These are phyloP conservation scores for Tringa solitaria DNA, from an alignment of 2,113 vertebrate species.

Conservation along the genomic window DNA sequence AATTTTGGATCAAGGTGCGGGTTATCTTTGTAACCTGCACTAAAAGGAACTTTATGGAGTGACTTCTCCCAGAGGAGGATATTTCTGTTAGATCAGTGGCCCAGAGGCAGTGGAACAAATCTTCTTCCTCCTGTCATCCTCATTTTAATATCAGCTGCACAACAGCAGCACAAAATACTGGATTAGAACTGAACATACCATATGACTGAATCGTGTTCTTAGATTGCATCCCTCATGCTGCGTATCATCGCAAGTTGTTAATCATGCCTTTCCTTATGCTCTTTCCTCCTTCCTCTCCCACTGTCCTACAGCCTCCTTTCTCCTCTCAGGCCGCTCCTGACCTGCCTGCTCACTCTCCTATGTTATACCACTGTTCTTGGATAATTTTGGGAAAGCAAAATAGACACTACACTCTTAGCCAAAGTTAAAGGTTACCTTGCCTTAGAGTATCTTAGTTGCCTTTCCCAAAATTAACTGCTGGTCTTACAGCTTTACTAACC, in stretches of 20 bases:
- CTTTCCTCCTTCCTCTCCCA: not conserved
- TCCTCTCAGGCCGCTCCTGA: not conserved
- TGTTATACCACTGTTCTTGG: not conserved
- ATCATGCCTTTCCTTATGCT: not conserved
- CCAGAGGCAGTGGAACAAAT: conserved; percentile 42
- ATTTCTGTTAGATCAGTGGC: conserved; percentile 28
- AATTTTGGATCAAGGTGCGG: conserved; percentile 46
- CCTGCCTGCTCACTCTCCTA: not conserved
- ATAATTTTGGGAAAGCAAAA: not conserved
- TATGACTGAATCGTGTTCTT: not conserved
- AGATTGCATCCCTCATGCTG: not conserved
- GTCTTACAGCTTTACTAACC: not conserved
- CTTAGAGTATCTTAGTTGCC: not conserved
- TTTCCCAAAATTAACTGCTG: not conserved
- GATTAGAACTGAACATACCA: not conserved
- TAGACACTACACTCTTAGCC: not conserved
- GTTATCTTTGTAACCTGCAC: conserved; percentile 9
- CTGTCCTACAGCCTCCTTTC: not conserved
- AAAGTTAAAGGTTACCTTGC: not conserved
- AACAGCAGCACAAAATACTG: conserved; percentile 6
- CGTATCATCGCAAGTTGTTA: not conserved
- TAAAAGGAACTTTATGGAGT: conserved; percentile 19
- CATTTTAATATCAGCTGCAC: conserved; percentile 42
- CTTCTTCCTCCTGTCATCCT: not conserved
- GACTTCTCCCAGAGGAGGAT: not conserved